Percentiles rank a stretch among this genome's conserved stretches.
These are phyloP conservation scores for Geodia barretti DNA, from an alignment of 37 sponge, comb jelly and placozoan species.

Conservation along the genomic window DNA sequence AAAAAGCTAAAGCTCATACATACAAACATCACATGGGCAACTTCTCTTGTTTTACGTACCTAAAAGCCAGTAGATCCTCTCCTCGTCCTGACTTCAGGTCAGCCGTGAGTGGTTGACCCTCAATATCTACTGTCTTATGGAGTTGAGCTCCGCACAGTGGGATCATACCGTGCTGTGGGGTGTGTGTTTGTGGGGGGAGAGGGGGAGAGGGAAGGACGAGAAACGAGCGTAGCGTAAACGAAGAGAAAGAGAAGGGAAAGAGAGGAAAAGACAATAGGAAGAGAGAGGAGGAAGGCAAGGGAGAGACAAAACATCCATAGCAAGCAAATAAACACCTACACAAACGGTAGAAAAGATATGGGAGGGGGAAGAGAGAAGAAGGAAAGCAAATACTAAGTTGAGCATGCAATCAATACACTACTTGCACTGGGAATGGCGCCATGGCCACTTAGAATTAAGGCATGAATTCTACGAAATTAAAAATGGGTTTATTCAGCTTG, in stretches of 20 bases:
- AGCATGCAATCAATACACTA: no score
- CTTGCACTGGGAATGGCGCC: no score
- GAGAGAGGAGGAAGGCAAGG: background rate
- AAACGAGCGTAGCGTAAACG: background rate
- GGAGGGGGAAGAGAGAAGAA: no score
- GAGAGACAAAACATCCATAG: background rate
- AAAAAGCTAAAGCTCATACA: no score
- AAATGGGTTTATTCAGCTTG: no score
- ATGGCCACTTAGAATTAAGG: no score
- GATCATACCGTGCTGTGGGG: slow-evolving; percentile 67
- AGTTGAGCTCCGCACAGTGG: slow-evolving; percentile 69
- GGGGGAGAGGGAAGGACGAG: background rate
- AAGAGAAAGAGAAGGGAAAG: background rate
- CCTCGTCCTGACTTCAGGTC: slow-evolving; percentile 58
- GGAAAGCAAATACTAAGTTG: no score
- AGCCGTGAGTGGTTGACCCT: slow-evolving; percentile 54
- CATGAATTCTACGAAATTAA: no score
- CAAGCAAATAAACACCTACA: no score
- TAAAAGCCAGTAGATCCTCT: slow-evolving; percentile 59
- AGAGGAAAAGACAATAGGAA: background rate
- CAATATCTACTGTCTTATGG: slow-evolving; percentile 64
- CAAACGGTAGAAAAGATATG: no score
- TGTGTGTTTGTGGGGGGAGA: background rate
- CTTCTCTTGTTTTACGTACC: background rate
- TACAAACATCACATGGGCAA: no score